Evolutionary conservation across 2,888 invertebrate genomes (phyloP), one percentile per base, ranked within the genome.

Genomic region (Unio pictorum): DNA sequence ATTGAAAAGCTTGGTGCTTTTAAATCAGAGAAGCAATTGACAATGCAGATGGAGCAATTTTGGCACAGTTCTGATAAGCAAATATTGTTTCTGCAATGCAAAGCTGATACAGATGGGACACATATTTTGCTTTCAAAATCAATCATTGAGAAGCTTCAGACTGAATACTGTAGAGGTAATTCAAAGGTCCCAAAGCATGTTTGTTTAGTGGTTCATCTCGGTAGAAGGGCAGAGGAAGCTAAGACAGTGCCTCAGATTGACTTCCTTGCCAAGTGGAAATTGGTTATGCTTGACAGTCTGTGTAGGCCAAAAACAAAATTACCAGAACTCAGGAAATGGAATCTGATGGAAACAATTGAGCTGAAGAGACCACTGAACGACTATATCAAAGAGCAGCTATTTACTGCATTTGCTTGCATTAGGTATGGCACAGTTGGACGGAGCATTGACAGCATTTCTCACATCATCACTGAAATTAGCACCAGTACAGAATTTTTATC

Each of bases 11-110:
- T 82, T 6, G 75, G 78, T 28, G 72, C 77, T 18, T 82, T 80
- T 57, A 81, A 78, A 67, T 80, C 82, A 34, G 82, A 82, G 64
- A 82, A 81, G 26, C 77, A 80, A 17, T 69, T 81, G 1, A 61
- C 66, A 15, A 58, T 34, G 3, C 69, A 68, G 60, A 61, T 82
- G 3, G 68, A 78, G 30, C 30, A 71, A 0, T 82, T 78, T 67
- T 80, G 77, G 78, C 20, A 68, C 61, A 71, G 69, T 30, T 61
- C 69, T 45, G 66, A 72, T 20, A 61, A 55, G 34, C 54, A 66
- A 15, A 66, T 75, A 58, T 63, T 82, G 6, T 59, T 77, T n/a
- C 23, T 82, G 11, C 80, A 82, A 20, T 81, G 80, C 64, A 72
- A 71, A 69, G 73, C 75, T n/a, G 61, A 55, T 28, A 68, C 77